Base-by-base conservation (phyloP, 2,888 invertebrate species). In the Oscheius sp. region DNA sequence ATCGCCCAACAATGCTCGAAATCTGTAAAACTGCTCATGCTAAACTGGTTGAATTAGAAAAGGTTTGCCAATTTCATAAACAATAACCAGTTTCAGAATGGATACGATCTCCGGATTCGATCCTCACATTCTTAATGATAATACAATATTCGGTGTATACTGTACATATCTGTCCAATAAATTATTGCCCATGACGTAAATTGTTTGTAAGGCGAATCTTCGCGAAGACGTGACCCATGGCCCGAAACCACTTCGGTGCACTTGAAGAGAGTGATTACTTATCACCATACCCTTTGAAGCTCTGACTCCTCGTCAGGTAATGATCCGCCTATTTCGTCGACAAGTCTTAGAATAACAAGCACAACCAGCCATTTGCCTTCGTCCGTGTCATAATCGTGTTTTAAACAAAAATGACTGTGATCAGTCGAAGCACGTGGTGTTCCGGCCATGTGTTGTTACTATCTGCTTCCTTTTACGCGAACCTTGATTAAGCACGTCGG, bases 251-350 rank as follows among this genome's bases (percentile, higher is more conserved):
- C 35, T 9, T 35, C 35, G 9, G 35, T 35, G 35, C 35, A 35
- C 35, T 35, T 35, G 5, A 35, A 9, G 35, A 45, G 45, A 52
- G n/a, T 52, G n/a, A 13, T 21, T 18, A 52, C 21, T 52, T 21
- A 18, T 52, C 52, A n/a, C 5, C n/a, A 52, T 21, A 35, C 35
- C 35, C 35, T 35, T n/a, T 6, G 35, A 35, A 35, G 43, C n/a
- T 35, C 23, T 63, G 45, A 18, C 18, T 45, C 23, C 45, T 45
- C 61, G 29, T 66, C 66, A n/a, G 29, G 66, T 66, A 66, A 66
- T 25, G 66, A 52, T 66, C 52, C 52, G 66, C 61, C 66, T 49
- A 66, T 66, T 66, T 66, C 66, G 66, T 49, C 66, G 66, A 66
- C 66, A 66, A 61, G 66, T 29, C 66, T 49, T 52, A 27, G 52